Evolutionary conservation across 2,888 invertebrate genomes (phyloP), one percentile per base, ranked within the genome.

Genomic region (Philonicus albiceps): DNA sequence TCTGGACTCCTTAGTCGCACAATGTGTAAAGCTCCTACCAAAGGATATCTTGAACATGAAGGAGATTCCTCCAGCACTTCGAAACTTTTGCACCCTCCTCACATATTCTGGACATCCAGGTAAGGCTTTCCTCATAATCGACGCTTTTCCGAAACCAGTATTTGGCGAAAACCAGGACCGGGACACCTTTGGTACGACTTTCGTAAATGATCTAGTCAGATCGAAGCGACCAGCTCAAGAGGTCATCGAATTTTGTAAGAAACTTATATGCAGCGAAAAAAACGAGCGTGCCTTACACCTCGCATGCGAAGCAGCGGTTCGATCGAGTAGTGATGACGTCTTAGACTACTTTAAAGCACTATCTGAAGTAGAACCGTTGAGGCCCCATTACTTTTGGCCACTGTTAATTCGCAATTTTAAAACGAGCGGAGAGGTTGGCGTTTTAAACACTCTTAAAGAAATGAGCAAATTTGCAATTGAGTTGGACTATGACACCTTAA

Each of bases 341-440:
- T 2, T 91, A 1, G 80, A 86, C 2, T 91, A 90, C 75, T 86
- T 92, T 0, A 89, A 91, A 73, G 89, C 89, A 0, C 64, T 92
- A 2, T 86, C 88, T 0, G 87, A 89, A 5, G 88, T 89, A 0
- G 91, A 92, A 81, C 80, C 88, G 2, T 85, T 92, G 85, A 92
- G 94, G 19, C 93, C 94, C 0, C 95, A 95, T 89, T 95, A 94
- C 90, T 95, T 95, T 90, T 95, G 95, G 95, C 95, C 95, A 0
- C 90, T 95, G 83, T 87, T 95, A 75, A 81, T 95, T 27, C 91
- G 93, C 1, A 92, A 91, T 8, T 93, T 93, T 0, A 92, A 92
- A 78, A 91, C 90, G 30, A 91, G 93, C 86, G 95, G 95, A 0
- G 95, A 95, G 87, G 87, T 86, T 0, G 92, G 92, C 0, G 91